Base-by-base conservation (phyloP, 2,888 invertebrate genomes). In the Andrena praecox region DNA sequence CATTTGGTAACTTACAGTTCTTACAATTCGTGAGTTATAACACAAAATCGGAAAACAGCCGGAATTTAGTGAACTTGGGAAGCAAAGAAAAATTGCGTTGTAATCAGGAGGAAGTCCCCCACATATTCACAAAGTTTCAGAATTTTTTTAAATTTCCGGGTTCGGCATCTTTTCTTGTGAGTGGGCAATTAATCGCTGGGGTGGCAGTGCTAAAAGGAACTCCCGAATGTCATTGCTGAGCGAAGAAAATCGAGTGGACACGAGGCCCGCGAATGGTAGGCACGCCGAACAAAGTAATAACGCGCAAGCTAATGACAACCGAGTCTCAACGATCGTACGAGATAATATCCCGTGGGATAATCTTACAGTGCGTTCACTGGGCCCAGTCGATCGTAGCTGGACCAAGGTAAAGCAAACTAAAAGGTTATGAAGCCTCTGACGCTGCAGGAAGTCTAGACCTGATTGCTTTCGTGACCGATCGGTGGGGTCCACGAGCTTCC, bases 401-500 rank as follows among this genome's bases (percentile, higher is more conserved):
- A 50, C 62, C 69, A 31, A 80, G 75, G 75, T 72, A 67, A 77
- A 85, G 71, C 81, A 82, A 87, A 82, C 80, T 77, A 50, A 35
- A 69, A 42, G 76, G 79, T 80, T 86, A 85, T 85, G 86, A 82
- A 84, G 84, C 69, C 80, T 72, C 70, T 82, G 82, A 88, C 87
- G 86, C 84, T 88, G 81, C 78, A 86, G 87, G 82, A 87, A 87
- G 88, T 86, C 82, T 71, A 74, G 82, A 80, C 84, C 80, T 86
- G 87, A 88, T 87, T 88, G 87, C 86, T 75, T 82, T 87, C 87
- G 88, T 87, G 87, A 87, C 87, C 87, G 86, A 84, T 88, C 86
- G 77, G 48, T 62, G n/a, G 66, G 64, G 76, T 59, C 72, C 75
- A 59, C 68, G 35, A 85, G 88, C 88, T 88, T 86, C 88, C 88